Evolutionary conservation across 2,113 vertebrate genomes (phyloP).

Genomic region (Himantopus leucocephalus): DNA sequence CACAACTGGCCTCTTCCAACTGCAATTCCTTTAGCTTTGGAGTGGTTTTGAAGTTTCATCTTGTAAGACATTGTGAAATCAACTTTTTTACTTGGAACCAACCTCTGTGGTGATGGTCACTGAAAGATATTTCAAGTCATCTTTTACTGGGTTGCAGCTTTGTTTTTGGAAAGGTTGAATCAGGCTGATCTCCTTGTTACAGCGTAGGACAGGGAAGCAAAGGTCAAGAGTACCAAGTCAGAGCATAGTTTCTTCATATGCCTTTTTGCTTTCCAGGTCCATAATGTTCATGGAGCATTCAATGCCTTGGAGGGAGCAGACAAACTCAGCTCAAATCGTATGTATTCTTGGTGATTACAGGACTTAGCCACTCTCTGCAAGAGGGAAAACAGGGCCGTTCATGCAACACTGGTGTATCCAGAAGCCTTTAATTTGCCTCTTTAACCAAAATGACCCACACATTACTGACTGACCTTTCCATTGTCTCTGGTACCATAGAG

Average conservation of each 20-base stretch:
- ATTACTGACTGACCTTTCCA: background rate
- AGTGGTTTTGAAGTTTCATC: slow-evolving; percentile 48
- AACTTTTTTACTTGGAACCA: slow-evolving; percentile 13
- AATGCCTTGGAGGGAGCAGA: slow-evolving; percentile 93
- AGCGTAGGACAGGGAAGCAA: background rate
- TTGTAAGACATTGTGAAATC: slow-evolving; percentile 25
- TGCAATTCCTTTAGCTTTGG: slow-evolving; percentile 43
- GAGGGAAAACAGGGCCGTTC: background rate
- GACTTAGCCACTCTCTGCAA: background rate
- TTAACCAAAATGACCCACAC: background rate
- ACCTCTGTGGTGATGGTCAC: background rate
- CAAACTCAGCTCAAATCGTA: slow-evolving; percentile 92
- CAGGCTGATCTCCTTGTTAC: background rate
- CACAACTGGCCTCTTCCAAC: slow-evolving; percentile 7
- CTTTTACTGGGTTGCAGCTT: background rate
- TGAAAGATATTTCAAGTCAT: slow-evolving; percentile 13
- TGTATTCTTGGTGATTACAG: slow-evolving; percentile 57
- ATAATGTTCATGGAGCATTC: slow-evolving; percentile 92
- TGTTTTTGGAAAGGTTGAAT: background rate
- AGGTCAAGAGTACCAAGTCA: background rate
- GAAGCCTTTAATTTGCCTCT: background rate
- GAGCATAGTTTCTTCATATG: background rate
- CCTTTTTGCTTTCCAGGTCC: slow-evolving; percentile 78
- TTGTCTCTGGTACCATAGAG: background rate
- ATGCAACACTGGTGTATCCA: background rate